A percentile compares a stretch with the other conserved stretches of the same genome.
These are phyloP conservation scores for Sepiola atlantica DNA, from an alignment of 2,888 invertebrate species.

Conservation along the genomic window DNA sequence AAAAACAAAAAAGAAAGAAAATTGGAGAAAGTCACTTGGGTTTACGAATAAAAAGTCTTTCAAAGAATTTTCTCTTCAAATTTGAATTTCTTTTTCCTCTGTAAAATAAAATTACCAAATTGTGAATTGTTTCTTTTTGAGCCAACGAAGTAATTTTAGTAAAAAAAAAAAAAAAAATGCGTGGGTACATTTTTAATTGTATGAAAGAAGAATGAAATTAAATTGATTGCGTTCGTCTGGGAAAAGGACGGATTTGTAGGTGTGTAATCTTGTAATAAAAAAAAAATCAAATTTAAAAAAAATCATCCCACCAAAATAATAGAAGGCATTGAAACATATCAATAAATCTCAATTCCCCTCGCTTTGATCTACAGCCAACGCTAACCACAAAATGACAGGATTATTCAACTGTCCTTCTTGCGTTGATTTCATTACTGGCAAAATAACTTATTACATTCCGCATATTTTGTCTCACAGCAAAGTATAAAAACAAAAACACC, in stretches of 20 bases:
- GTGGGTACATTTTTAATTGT: background rate
- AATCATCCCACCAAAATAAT: background rate
- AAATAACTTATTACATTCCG: no score
- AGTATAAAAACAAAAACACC: no score
- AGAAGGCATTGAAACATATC: constrained; percentile 22
- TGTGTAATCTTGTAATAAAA: background rate
- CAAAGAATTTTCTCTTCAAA: background rate
- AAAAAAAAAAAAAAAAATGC: background rate
- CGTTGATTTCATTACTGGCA: no score
- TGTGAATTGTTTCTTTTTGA: background rate
- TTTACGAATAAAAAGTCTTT: background rate
- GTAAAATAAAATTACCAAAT: background rate
- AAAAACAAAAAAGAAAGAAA: no score
- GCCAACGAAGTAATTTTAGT: background rate
- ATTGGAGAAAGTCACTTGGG: no score
- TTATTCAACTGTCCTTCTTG: background rate
- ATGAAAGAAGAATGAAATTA: background rate
- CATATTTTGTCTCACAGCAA: no score
- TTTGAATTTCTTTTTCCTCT: background rate
- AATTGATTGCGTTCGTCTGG: background rate
- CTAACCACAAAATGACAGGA: background rate
- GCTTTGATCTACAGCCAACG: background rate
- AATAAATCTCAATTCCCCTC: background rate
- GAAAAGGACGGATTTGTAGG: background rate
- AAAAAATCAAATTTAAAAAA: no score